These are phyloP conservation scores for Strongylocentrotus purpuratus DNA, from an alignment of 35 echinoderm and acorn worm genomes.

Conservation along the genomic window DNA sequence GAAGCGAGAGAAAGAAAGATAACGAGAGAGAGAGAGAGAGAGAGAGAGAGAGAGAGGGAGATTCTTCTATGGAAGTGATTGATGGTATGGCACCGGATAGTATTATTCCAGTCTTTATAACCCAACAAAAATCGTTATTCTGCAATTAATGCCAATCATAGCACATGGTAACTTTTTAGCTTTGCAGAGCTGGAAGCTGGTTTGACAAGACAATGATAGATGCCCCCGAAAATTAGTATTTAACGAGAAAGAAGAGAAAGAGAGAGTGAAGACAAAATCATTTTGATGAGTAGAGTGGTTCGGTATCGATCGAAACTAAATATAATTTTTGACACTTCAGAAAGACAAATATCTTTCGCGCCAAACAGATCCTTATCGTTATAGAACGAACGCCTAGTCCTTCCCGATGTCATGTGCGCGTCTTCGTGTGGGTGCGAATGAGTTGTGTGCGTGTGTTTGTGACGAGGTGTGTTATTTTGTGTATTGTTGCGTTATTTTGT, in stretches of 20 bases:
- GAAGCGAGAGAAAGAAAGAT: neutral
- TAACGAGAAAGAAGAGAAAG: neutral
- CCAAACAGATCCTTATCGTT: neutral
- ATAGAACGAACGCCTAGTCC: neutral
- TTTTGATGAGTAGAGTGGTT: neutral
- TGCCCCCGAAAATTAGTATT: no score
- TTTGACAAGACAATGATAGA: no score
- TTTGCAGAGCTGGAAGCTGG: neutral
- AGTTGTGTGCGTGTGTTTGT: neutral
- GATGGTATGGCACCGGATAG: neutral
- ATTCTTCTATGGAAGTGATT: neutral
- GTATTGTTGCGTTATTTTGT: no score
- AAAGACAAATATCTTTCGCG: neutral
- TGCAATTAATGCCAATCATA: constrained; percentile 11
- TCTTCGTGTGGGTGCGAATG: neutral
- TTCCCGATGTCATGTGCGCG: neutral
- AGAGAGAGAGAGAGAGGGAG: neutral
- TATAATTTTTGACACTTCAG: neutral
- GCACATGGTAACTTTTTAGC: neutral
- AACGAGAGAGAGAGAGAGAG: neutral
- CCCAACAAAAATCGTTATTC: neutral
- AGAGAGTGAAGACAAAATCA: neutral
- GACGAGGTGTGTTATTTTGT: neutral
- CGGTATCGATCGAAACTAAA: neutral
- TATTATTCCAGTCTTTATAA: neutral